These are phyloP conservation scores for Cryptus armator DNA, from an alignment of 2,888 invertebrate species.

Conservation along the genomic window DNA sequence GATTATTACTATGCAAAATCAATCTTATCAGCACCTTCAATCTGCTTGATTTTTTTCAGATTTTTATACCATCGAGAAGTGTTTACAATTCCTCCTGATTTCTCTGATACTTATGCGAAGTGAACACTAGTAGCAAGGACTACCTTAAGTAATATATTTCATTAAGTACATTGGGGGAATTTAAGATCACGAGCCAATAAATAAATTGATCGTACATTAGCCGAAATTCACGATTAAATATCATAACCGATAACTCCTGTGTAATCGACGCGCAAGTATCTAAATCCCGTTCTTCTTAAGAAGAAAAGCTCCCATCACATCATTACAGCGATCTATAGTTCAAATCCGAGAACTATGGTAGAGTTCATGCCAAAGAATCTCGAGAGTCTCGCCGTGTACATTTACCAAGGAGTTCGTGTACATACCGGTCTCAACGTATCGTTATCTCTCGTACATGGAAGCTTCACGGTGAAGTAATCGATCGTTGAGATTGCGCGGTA, in stretches of 20 bases:
- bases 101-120: too few relatives aligned
- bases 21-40: too few relatives aligned
- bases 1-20: too few relatives aligned
- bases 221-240: constrained; percentile 34
- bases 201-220: constrained; percentile 18
- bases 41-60: too few relatives aligned
- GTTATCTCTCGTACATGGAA: constrained; percentile 53
- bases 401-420: constrained; percentile 52
- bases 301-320: constrained; percentile 34
- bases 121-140: too few relatives aligned
- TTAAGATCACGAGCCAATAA: too few relatives aligned
- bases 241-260: constrained; percentile 2
- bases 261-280: constrained; percentile 15
- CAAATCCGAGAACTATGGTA: constrained; percentile 29
- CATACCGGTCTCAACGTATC: constrained; percentile 39
- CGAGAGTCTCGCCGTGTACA: constrained; percentile 22
- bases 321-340: constrained; percentile 42
- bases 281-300: constrained; percentile 35
- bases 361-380: neutral
- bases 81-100: too few relatives aligned
- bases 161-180: too few relatives aligned
- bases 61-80: too few relatives aligned
- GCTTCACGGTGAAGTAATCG: constrained; percentile 56
- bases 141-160: too few relatives aligned
- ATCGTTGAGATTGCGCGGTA: constrained; percentile 53